These are phyloP conservation scores for Clusia tigrina DNA, from an alignment of 2,888 invertebrate genomes.

Conservation along the genomic window DNA sequence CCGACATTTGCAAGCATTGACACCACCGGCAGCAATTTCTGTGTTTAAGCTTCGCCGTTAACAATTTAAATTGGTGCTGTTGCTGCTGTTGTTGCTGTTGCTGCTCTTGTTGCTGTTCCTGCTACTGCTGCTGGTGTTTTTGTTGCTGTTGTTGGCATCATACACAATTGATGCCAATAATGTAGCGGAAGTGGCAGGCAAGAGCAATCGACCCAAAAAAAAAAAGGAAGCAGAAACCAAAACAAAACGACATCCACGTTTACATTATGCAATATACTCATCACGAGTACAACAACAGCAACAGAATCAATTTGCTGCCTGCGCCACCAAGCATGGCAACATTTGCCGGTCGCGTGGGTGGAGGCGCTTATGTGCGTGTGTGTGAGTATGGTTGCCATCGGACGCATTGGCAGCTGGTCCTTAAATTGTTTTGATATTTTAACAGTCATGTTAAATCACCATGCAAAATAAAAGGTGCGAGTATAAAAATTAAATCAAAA, in stretches of 20 bases:
- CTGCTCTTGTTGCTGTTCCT: slow-evolving; percentile 13
- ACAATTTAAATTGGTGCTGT: not conserved
- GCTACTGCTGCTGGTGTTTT: slow-evolving; percentile 19
- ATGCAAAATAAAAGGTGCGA: not conserved
- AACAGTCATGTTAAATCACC: not conserved
- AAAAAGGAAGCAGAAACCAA: no score
- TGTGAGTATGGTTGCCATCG: not conserved
- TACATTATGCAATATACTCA: not conserved
- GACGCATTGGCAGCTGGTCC: not conserved
- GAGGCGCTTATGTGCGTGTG: not conserved
- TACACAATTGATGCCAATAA: not conserved
- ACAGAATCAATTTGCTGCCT: no score
- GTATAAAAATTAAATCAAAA: no score
- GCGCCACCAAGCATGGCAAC: no score
- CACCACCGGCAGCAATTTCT: no score
- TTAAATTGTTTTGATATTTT: not conserved
- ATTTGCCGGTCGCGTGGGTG: no score
- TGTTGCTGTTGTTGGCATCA: not conserved
- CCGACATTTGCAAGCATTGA: no score
- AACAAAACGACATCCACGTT: not conserved
- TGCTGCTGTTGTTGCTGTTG: slow-evolving; percentile 16
- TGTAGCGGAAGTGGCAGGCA: no score
- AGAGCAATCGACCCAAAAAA: no score
- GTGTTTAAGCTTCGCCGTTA: slow-evolving; percentile 1
- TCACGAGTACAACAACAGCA: not conserved